phyloP scores from a whole-genome alignment of 2,797 vertebrate genomes.

The Sebastes reedi region DNA sequence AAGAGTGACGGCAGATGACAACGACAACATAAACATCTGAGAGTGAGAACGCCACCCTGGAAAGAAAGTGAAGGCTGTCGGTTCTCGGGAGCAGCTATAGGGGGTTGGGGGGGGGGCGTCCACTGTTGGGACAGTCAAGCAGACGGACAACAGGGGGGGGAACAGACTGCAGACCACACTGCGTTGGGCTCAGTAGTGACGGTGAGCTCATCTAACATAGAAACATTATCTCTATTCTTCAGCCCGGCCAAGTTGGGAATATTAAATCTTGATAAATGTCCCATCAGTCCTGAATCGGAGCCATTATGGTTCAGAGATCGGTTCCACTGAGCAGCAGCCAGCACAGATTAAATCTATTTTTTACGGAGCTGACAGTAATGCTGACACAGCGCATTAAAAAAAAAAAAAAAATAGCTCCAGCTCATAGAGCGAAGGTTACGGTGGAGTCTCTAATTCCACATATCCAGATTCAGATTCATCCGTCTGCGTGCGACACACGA shows the following conservation, averaged over 20 bases:
- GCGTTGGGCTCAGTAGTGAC: constrained; percentile 4
- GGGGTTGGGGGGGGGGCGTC: constrained; percentile 38
- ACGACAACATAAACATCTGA: constrained; percentile 85
- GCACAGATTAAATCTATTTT: constrained; percentile 33
- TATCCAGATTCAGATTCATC: constrained; percentile 7
- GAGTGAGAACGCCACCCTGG: constrained; percentile 80
- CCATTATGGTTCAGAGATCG: constrained; percentile 25
- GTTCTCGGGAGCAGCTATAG: constrained; percentile 79
- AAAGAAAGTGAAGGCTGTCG: constrained; percentile 81
- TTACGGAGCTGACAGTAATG: constrained; percentile 17
- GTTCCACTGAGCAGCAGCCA: constrained; percentile 9
- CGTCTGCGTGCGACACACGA: background rate
- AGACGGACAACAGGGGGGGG: constrained; percentile 58
- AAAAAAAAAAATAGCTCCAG: background rate
- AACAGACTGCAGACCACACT: constrained; percentile 79
- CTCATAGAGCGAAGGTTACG: background rate
- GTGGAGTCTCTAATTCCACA: constrained; percentile 9
- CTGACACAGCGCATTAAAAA: constrained; percentile 29
- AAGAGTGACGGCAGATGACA: constrained; percentile 57
- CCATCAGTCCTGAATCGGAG: background rate
- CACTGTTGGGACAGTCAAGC: constrained; percentile 76
- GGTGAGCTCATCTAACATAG: background rate
- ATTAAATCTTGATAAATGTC: constrained; percentile 17
- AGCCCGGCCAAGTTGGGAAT: constrained; percentile 8
- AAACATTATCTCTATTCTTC: background rate